Evolutionary conservation across 2,113 vertebrate species (phyloP), one percentile per base, ranked within the genome.

Genomic region (Oryctolagus cuniculus): DNA sequence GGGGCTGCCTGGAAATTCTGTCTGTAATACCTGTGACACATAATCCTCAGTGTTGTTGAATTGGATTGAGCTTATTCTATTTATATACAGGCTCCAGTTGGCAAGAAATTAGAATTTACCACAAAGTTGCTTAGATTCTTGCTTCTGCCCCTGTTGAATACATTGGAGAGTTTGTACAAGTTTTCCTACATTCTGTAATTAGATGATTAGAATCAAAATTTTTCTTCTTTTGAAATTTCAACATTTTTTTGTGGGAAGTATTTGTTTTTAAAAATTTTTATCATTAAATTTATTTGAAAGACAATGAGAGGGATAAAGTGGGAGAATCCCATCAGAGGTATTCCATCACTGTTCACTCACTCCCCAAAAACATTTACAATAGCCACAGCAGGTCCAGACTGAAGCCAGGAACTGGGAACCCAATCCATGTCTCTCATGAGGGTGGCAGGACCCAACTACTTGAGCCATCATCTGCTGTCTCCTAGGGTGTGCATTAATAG

Each of bases 161-260:
- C 2, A 5, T 51, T 10, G 72, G 58, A 91, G 66, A 91, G 66
- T 25, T 84, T 38, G 22, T 24, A 63, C 22, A 75, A n/a, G 4
- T 80, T 72, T 80, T 95, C 92, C 53, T 84, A 38, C 0, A 87
- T 78, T 19, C 19, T 66, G 2, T 69, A 90, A 44, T 44, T 44
- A 44, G 44, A 44, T 44, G 44, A 85, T 82, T 72, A 34, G 31
- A 87, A 82, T 34, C 6, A 67, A 64, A 22, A 25, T 34, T 61
- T 36, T 24, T 10, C 83, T 80, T 72, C 22, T 22, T 82, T 83
- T 90, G 27, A 7, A 93, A 55, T 81, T 87, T 94, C 44, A 51
- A 61, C 27, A 44, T 44, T 79, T 90, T 55, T 91, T 92, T 80
- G 19, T 84, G 72, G 24, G 19, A 12, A 91, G 17, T 80, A 53